Conservation (phyloP, 2,797 vertebrate species). For the Cyprinella venusta region DNA sequence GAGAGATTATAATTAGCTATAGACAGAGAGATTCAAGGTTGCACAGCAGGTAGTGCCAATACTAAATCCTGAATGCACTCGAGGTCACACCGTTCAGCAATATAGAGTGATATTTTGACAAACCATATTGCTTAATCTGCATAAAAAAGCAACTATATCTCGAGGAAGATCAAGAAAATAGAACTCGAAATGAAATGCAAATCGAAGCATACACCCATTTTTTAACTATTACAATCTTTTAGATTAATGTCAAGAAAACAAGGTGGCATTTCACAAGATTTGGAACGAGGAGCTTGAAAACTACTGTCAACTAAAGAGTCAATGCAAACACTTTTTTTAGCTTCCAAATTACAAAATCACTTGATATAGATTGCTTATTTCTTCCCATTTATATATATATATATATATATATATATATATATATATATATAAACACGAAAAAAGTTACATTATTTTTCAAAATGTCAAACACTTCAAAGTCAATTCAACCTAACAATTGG, state of each 20-base stretch:
- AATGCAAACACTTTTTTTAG: not conserved
- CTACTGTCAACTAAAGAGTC: not conserved
- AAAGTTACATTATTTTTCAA: not conserved
- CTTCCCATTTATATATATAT: too few relatives aligned
- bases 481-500: not conserved
- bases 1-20: not conserved
- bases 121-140: not conserved
- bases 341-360: not conserved
- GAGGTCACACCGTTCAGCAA: not conserved
- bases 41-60: not conserved
- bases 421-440: too few relatives aligned
- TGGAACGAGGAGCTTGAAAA: not conserved
- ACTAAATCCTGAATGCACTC: not conserved
- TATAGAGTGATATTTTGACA: not conserved
- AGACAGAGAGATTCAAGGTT: not conserved
- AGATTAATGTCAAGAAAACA: not conserved
- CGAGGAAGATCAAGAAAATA: not conserved
- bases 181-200: not conserved
- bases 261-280: not conserved
- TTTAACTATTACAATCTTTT: not conserved
- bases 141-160: not conserved
- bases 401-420: too few relatives aligned
- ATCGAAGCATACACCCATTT: not conserved
- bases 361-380: too few relatives aligned
- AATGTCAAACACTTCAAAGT: not conserved